Conservation (phyloP, 2,113 vertebrate genomes). For the Jacana jacana region DNA sequence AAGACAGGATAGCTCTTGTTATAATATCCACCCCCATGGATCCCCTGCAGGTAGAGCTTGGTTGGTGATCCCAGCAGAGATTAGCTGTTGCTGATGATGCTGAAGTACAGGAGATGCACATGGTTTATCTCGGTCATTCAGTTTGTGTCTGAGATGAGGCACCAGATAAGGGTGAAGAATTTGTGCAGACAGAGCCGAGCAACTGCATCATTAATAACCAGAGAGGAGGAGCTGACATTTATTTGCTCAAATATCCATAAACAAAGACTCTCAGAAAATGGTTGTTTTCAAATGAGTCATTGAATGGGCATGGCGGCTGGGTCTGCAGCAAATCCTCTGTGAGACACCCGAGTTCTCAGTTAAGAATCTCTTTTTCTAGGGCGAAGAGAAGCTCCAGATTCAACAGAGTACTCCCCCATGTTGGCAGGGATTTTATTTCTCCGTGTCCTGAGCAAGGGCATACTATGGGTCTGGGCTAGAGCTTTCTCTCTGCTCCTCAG, state of each 20-base stretch:
- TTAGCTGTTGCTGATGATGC: constrained; percentile 58
- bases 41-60: constrained; percentile 13
- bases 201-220: constrained; percentile 47
- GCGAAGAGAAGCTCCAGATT: background rate
- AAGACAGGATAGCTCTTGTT: background rate
- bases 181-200: constrained; percentile 23
- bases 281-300: constrained; percentile 62
- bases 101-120: constrained; percentile 30
- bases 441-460: background rate
- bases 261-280: constrained; percentile 61
- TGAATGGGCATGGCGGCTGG: background rate
- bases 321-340: constrained; percentile 14
- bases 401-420: background rate
- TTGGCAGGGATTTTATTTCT: background rate
- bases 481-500: background rate
- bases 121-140: constrained; percentile 23
- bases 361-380: background rate
- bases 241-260: constrained; percentile 68
- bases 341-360: background rate
- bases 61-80: constrained; percentile 41
- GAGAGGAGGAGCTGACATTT: constrained; percentile 63
- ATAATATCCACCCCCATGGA: background rate
- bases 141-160: constrained; percentile 46
- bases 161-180: constrained; percentile 50
- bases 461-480: background rate